Conservation (phyloP, 2,113 vertebrate genomes). For the Leptobrachium leishanense region DNA sequence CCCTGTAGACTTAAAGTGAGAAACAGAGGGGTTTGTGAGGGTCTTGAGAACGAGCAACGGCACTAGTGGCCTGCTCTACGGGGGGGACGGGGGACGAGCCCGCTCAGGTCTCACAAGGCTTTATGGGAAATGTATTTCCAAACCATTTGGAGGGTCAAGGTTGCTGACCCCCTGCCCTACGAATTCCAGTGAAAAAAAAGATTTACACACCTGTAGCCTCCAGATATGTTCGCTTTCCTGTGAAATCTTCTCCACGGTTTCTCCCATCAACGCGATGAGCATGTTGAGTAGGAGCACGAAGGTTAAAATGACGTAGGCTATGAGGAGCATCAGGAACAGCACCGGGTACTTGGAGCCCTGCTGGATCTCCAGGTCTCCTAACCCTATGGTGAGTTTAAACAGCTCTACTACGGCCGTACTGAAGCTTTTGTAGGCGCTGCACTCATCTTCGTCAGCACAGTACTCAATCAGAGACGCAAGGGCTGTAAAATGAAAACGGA, state of each 20-base stretch:
- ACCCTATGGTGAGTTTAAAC: slow-evolving; percentile 75
- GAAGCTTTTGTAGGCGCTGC: slow-evolving; percentile 68
- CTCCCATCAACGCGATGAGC: slow-evolving; percentile 77
- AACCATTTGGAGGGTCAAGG: no score
- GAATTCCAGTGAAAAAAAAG: no score
- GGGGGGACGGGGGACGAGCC: no score
- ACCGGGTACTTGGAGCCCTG: slow-evolving; percentile 75
- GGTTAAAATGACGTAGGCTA: slow-evolving; percentile 72
- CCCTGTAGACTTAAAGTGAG: no score
- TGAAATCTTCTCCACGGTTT: slow-evolving; percentile 76
- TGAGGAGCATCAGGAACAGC: slow-evolving; percentile 73
- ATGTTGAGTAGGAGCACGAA: slow-evolving; percentile 79
- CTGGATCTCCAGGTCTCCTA: slow-evolving; percentile 76
- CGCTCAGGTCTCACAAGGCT: no score
- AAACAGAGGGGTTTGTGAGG: no score
- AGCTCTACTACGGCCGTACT: slow-evolving; percentile 70
- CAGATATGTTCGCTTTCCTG: slow-evolving; percentile 78
- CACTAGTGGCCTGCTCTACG: no score
- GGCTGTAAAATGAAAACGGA: slow-evolving; percentile 55
- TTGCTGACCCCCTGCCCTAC: no score
- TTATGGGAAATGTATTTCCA: no score
- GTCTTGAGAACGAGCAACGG: no score
- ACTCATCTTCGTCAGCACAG: slow-evolving; percentile 57
- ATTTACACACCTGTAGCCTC: slow-evolving; percentile 71
- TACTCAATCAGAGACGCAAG: slow-evolving; percentile 72